Evolutionary conservation across 2,113 vertebrate genomes (phyloP), one percentile per base, ranked within the genome.

Genomic region (Dinomys branickii): DNA sequence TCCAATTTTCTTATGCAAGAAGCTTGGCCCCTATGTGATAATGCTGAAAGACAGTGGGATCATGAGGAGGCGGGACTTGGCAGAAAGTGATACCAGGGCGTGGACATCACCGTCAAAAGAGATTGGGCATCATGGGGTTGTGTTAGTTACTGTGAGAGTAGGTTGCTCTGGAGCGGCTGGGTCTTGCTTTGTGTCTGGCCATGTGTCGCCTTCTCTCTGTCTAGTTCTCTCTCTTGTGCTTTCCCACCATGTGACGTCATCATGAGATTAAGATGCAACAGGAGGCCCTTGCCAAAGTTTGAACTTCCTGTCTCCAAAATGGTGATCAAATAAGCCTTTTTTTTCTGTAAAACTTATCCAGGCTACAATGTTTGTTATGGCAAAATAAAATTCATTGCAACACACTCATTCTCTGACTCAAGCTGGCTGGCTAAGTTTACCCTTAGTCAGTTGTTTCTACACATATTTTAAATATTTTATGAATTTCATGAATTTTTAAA

Each of bases 381-480:
- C 1, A 41, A 78, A 20, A 52, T 22, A 54, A 38, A 78, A 33
- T 67, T 22, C 10, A 65, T 16, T 52, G 11, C 5, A 35, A 58
- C 24, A 52, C 8, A 26, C 7, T 91, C 28, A 61, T 88, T 95
- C 50, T 52, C 88, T 65, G 5, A n/a, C 13, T 16, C 41, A 92
- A 14, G 13, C 24, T 75, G 54, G 33, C 58, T 73, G 52, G 7
- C 19, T 92, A 17, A 77, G 17, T 12, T 89, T 83, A 20, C 16
- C 26, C 54, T 80, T 10, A 87, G 8, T 24, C 61, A 47, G 80
- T 28, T 89, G 67, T 26, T 26, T 71, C 47, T 80, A n/a, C 5
- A 95, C 20, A 63, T 84, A 58, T 50, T 71, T 56, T 41, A 93
- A 84, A 54, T 56, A 84, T 52, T 91, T 59, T 95, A 73, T 65